Evolutionary conservation across 1,140 invertebrate genomes (phyloP), one percentile per base, ranked within the genome.

Genomic region (Drosophila ficusphila): DNA sequence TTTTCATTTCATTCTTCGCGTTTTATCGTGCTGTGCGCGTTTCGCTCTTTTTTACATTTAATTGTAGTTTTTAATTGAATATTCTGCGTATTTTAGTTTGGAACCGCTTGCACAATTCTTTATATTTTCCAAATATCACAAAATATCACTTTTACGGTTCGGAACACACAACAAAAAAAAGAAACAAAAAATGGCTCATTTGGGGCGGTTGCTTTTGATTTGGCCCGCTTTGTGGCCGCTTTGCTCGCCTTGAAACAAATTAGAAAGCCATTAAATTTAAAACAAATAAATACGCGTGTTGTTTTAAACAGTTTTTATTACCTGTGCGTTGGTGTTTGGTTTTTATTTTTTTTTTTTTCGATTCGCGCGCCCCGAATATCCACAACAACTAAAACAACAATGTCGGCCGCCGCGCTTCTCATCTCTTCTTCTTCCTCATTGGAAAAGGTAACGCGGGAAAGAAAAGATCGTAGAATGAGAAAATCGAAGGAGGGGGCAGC

Each of bases 241-340:
- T 54, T 53, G 41, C 64, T 81, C 46, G 34, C 70, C 67, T 86
- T 85, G 82, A 81, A 77, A 81, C 76, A 81, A 81, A 88, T 76
- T 70, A 83, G 86, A 86, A 75, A 70, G 47, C 49, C 83, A 61
- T 86, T 82, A 77, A 82, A 89, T 65, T 74, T 82, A 75, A 88
- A 68, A 57, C 60, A 88, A 89, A 89, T 90, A 89, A 89, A 89
- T 88, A 89, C 39, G 70, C 42, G 39, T 79, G 75, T 88, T 90
- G 48, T 79, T 85, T 89, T 89, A 88, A 88, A 89, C 82, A 88
- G 47, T 44, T 85, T 85, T 85, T 85, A 85, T 85, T 86, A 88
- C 81, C 82, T 85, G 81, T 76, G 61, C 79, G 72, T 85, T 67
- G 58, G 56, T 49, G 56, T 76, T 41, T 7, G 48, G 51, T n/a